Conservation (phyloP, 2,113 vertebrate genomes). For the Lepidothrix coronata region DNA sequence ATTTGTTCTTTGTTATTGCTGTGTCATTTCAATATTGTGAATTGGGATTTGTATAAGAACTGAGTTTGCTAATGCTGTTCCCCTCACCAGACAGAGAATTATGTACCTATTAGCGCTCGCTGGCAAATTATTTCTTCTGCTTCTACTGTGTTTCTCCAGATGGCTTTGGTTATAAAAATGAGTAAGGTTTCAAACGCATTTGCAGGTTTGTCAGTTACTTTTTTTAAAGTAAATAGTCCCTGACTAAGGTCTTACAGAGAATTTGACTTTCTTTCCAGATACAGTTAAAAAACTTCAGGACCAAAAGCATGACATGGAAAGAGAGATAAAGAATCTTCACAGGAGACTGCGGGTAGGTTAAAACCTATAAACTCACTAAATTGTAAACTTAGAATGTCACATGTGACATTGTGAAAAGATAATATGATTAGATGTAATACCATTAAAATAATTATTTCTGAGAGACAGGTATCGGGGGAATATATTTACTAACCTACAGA, state of each 20-base stretch:
- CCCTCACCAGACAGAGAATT: neutral
- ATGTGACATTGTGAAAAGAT: neutral
- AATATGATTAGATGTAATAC: neutral
- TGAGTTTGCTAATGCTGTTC: neutral
- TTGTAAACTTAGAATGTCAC: neutral
- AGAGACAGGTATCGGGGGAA: neutral
- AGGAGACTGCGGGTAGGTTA: conserved; percentile 86
- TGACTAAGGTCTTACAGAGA: neutral
- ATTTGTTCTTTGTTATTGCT: neutral
- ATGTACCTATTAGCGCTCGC: neutral
- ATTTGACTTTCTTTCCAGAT: conserved; percentile 69
- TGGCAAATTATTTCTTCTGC: neutral
- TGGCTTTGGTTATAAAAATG: neutral
- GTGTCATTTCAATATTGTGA: neutral
- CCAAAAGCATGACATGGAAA: conserved; percentile 95
- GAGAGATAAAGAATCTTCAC: conserved; percentile 95
- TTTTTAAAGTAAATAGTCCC: neutral
- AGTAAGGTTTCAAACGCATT: neutral
- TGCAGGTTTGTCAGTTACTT: neutral
- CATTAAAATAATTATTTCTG: neutral
- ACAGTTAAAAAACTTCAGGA: conserved; percentile 96
- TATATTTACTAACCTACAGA: neutral
- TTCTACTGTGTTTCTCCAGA: neutral
- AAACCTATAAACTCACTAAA: neutral
- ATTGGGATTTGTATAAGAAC: neutral